phyloP scores from a whole-genome alignment of 2,888 invertebrate species.

The Noctuana brunneofusca region DNA sequence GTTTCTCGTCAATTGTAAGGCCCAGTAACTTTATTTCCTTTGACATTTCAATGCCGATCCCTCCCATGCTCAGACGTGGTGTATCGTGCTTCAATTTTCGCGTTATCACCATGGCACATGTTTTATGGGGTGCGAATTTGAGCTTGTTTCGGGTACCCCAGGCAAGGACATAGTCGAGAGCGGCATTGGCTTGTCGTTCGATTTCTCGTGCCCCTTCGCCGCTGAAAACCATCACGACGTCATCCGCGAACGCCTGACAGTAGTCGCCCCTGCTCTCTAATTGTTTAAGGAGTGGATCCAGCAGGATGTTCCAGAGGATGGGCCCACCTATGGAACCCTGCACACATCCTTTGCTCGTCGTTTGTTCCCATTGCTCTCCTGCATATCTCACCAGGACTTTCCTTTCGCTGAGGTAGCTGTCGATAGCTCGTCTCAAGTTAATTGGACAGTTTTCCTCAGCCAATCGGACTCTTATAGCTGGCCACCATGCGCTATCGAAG shows the following conservation, averaged over 20 bases:
- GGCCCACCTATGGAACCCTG: neutral
- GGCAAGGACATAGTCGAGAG: neutral
- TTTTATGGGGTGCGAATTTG: neutral
- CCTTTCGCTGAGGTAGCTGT: conserved; percentile 29
- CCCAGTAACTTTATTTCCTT: conserved; percentile 34
- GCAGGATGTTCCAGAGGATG: conserved; percentile 23
- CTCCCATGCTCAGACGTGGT: conserved; percentile 35
- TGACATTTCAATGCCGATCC: conserved; percentile 12
- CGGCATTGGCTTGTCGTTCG: neutral
- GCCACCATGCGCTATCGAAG: conserved; percentile 17
- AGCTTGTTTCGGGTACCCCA: conserved; percentile 1
- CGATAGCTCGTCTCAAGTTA: conserved; percentile 11
- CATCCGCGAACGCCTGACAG: neutral
- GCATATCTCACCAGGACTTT: conserved; percentile 23
- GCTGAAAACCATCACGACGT: neutral
- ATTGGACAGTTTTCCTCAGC: conserved; percentile 29
- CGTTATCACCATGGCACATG: neutral
- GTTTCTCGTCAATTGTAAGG: conserved; percentile 30
- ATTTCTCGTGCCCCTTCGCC: conserved; percentile 2
- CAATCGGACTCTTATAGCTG: neutral
- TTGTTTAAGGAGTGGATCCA: neutral
- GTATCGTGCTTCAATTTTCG: neutral
- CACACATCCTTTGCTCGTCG: too few relatives aligned
- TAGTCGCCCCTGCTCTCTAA: neutral
- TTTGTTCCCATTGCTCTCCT: conserved; percentile 12